Base-by-base conservation (phyloP, 2,113 vertebrate species). In the Rhizomys pruinosus region DNA sequence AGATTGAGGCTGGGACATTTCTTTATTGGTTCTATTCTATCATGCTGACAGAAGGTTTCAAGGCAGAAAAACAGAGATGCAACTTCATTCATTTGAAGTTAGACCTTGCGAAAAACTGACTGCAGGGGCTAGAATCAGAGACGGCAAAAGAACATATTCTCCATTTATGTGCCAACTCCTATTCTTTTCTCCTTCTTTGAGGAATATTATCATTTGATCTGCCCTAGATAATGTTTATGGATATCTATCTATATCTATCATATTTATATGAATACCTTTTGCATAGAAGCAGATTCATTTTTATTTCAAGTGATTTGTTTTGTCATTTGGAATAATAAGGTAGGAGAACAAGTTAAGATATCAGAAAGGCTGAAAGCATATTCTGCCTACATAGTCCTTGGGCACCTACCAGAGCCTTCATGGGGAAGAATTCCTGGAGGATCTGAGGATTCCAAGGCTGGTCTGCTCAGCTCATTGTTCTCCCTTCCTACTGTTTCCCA, bases 261-360 rank as follows among this genome's bases (percentile, higher is more conserved):
- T n/a, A n/a, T n/a, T n/a, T n/a, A 2, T 32, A 47, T 47, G 55
- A 87, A 69, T 91, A 82, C 42, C 20, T 78, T 89, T 69, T 32
- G 81, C 64, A 25, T 23, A 91, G 71, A 68, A 90, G 52, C 47
- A 74, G 59, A 61, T 61, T 89, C n/a, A 47, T 32, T 37, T 6
- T 76, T 93, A 89, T 64, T 79, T 84, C 11, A 81, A 90, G 39
- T 39, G 72, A 84, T 69, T 74, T 29, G 13, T 64, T 90, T 93
- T 82, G 22, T 39, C n/a, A 7, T 77, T 88, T 88, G n/a, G 32
- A 90, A 5, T 55, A 76, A 59, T 27, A 77, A 59, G 7, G 19
- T 3, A 3, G 66, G 22, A 89, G 39, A 92, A 7, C 23, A 44
- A 86, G 23, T 37, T 37, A 16, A 7, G 6, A 2, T 69, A 64